Conservation (phyloP, 2,888 invertebrate genomes). For the Polydrusus pterygomalis region DNA sequence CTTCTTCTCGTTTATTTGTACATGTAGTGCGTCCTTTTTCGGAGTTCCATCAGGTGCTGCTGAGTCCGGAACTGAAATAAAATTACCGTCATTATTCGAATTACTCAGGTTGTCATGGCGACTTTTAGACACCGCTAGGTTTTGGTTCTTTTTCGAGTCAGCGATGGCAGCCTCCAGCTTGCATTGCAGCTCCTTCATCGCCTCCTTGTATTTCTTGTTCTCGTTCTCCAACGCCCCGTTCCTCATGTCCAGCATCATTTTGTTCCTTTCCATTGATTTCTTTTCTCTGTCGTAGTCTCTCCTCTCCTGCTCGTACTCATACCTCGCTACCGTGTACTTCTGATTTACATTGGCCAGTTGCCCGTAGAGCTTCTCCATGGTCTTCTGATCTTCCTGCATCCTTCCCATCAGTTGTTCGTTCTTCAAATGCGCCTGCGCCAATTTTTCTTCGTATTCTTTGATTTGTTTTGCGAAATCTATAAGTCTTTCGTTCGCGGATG, state of each 20-base stretch:
- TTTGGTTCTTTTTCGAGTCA: conserved; percentile 68
- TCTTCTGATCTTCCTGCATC: conserved; percentile 57
- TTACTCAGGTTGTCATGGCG: conserved; percentile 57
- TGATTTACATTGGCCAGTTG: conserved; percentile 59
- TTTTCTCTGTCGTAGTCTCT: conserved; percentile 37
- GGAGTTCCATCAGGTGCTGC: conserved; percentile 67
- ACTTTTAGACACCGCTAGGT: conserved; percentile 64
- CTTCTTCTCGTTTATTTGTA: conserved; percentile 57
- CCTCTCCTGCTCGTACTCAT: conserved; percentile 49
- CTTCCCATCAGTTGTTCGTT: conserved; percentile 57
- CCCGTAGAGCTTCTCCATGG: conserved; percentile 58
- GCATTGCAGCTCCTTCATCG: conserved; percentile 65
- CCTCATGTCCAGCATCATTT: conserved; percentile 44
- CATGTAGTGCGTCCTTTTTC: conserved; percentile 64
- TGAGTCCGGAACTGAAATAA: conserved; percentile 69
- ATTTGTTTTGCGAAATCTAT: conserved; percentile 56
- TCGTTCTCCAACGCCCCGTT: conserved; percentile 72
- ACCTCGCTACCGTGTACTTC: conserved; percentile 55
- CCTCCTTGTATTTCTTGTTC: conserved; percentile 64
- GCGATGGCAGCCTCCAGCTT: conserved; percentile 65
- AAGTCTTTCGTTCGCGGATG: conserved; percentile 58
- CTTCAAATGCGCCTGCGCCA: conserved; percentile 54
- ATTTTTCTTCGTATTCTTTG: conserved; percentile 58
- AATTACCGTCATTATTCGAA: conserved; percentile 66
- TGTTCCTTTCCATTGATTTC: conserved; percentile 40